These are phyloP conservation scores for Peromyscus melanophrys DNA, from an alignment of 2,797 vertebrate species.

Conservation along the genomic window DNA sequence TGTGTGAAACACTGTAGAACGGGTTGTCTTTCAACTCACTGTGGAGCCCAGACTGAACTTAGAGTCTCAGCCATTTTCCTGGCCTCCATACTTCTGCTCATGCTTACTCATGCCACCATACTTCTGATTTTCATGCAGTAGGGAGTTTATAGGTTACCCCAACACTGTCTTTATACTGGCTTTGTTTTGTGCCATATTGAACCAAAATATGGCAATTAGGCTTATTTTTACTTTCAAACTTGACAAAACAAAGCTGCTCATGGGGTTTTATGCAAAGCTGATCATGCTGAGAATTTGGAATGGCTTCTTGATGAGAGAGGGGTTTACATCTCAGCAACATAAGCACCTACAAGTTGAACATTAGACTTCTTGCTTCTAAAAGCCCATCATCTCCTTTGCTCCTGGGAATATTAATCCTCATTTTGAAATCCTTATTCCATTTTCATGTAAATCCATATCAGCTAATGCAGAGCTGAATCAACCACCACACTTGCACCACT, in stretches of 20 bases:
- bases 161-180: neutral
- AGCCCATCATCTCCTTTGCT: neutral
- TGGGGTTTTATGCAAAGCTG: neutral
- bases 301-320: neutral
- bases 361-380: neutral
- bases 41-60: neutral
- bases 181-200: neutral
- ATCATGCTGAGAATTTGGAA: neutral
- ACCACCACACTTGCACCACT: neutral
- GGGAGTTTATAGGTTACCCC: neutral
- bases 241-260: neutral
- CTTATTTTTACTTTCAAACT: neutral
- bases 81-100: neutral
- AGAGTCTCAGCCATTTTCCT: neutral
- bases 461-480: neutral
- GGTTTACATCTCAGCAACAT: neutral
- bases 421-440: neutral
- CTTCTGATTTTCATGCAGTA: neutral
- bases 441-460: neutral
- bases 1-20: too few relatives aligned
- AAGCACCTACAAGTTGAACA: neutral
- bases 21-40: neutral
- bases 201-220: neutral
- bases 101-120: neutral
- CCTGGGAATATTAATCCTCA: neutral